A percentile compares a stretch with the other conserved stretches of the same genome.
Evolutionary conservation across 2,888 invertebrate genomes (phyloP).

Genomic region (Philhelius pedissequus): DNA sequence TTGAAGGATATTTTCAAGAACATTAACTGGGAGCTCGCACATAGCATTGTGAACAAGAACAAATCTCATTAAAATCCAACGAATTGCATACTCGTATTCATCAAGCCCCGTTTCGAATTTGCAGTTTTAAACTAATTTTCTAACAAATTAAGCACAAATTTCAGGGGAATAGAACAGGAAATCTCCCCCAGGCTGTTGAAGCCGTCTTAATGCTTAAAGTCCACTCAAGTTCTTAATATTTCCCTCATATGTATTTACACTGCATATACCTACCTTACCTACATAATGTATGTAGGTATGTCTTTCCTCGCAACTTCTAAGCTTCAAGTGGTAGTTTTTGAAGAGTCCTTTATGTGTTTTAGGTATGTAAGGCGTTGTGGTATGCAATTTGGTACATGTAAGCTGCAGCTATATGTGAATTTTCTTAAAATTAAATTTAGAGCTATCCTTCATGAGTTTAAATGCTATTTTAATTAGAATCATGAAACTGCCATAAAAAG

Average conservation of each 20-base stretch:
- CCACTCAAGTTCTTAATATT: not conserved
- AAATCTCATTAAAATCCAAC: not conserved
- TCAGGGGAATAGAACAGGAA: not conserved
- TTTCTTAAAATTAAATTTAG: not conserved
- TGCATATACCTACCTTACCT: too few species aligned
- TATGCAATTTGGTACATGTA: not conserved
- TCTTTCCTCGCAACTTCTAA: not conserved
- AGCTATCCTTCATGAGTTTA: too few species aligned
- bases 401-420: not conserved
- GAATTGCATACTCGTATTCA: not conserved
- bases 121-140: constrained; percentile 17
- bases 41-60: not conserved
- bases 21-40: not conserved
- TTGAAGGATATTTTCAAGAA: not conserved
- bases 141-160: constrained; percentile 24
- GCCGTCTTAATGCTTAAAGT: not conserved
- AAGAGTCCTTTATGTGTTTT: not conserved
- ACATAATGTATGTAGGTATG: not conserved
- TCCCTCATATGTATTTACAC: not conserved
- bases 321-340: constrained; percentile 2
- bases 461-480: too few species aligned
- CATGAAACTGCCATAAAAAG: too few species aligned
- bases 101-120: not conserved
- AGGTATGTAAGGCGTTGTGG: not conserved
- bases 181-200: not conserved